Conservation (phyloP, 2,797 vertebrate genomes). For the Arnoldichthys spilopterus region DNA sequence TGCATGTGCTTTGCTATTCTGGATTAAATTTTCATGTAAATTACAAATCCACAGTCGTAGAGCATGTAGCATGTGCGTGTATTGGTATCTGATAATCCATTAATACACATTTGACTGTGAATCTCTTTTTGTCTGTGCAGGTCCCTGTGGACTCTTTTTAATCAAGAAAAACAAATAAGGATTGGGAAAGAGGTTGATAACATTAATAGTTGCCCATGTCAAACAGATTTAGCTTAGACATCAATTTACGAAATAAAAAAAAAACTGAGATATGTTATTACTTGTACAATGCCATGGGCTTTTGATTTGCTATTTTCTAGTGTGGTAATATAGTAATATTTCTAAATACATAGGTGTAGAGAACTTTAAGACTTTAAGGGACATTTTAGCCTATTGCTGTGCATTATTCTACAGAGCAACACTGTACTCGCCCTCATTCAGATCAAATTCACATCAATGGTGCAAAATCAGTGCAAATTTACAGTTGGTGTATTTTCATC, state of each 20-base stretch:
- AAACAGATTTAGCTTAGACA: conserved; percentile 12
- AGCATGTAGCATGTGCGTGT: not conserved
- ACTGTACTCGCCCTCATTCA: too few species aligned
- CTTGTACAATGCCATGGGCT: not conserved
- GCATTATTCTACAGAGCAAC: too few species aligned
- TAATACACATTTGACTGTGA: conserved; percentile 1
- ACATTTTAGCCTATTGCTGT: too few species aligned
- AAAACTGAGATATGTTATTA: not conserved
- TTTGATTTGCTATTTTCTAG: too few species aligned
- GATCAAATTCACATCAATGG: too few species aligned
- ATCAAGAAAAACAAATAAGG: conserved; percentile 10
- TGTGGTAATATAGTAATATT: too few species aligned
- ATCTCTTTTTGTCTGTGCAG: conserved; percentile 1
- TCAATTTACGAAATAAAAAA: not conserved
- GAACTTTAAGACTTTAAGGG: too few species aligned
- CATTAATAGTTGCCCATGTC: conserved; percentile 4
- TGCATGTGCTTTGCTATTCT: not conserved
- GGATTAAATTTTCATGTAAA: conserved; percentile 17
- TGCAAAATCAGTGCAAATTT: too few species aligned
- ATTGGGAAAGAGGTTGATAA: not conserved
- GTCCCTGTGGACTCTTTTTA: conserved; percentile 5
- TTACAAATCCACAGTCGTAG: not conserved
- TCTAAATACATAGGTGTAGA: too few species aligned
- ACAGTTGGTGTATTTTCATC: too few species aligned
- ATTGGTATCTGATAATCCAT: not conserved